Evolutionary conservation across 2,797 vertebrate species (phyloP).

Genomic region (Etheostoma perlongum): DNA sequence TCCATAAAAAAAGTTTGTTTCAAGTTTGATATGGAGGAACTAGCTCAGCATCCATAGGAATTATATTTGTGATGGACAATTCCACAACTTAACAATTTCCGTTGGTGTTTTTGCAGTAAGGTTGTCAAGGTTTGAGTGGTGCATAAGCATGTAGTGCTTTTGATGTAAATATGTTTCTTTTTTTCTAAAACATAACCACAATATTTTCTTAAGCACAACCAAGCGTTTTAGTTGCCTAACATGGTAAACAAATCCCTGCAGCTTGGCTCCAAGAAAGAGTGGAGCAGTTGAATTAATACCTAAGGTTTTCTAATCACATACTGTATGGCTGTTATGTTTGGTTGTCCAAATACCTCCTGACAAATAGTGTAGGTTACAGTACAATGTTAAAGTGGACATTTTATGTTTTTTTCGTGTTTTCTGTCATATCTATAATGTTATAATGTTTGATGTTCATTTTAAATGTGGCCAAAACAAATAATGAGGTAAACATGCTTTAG

Average conservation of each 20-base stretch:
- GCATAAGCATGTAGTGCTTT: neutral
- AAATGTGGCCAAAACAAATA: too few species aligned
- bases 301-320: neutral
- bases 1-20: neutral
- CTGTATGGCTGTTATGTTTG: neutral
- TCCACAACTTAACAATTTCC: neutral
- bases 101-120: neutral
- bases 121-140: neutral
- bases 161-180: neutral
- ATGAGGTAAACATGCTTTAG: too few species aligned
- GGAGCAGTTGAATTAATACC: neutral
- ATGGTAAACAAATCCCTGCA: constrained; percentile 1
- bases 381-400: too few species aligned
- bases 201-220: neutral
- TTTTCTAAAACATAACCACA: neutral
- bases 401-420: too few species aligned
- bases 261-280: neutral
- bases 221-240: neutral
- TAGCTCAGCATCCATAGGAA: neutral
- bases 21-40: neutral
- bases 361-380: neutral
- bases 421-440: too few species aligned
- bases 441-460: too few species aligned
- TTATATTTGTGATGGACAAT: neutral
- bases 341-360: neutral